phyloP scores from a whole-genome alignment of 2,797 vertebrate species.

The Aselliscus stoliczkanus region DNA sequence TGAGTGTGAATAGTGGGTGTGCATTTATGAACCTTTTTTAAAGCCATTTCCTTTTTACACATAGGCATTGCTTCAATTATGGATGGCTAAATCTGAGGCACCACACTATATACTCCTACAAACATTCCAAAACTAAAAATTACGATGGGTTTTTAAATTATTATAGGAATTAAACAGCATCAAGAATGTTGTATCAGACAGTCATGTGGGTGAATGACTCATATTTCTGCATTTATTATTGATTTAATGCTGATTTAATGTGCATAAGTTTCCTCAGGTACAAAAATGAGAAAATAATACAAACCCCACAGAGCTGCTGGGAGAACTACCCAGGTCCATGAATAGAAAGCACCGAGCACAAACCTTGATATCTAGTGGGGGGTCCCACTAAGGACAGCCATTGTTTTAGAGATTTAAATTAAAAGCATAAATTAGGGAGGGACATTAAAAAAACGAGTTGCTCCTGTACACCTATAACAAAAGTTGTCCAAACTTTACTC shows the following conservation, averaged over 20 bases:
- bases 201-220: neutral
- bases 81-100: neutral
- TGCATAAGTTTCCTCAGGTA: neutral
- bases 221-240: neutral
- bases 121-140: slow-evolving; percentile 17
- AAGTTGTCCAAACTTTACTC: neutral
- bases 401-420: neutral
- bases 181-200: neutral
- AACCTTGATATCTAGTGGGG: neutral
- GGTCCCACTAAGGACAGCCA: neutral
- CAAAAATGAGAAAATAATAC: neutral
- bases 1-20: neutral
- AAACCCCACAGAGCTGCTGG: neutral
- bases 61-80: neutral
- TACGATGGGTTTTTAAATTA: neutral
- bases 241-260: neutral
- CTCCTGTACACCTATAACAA: neutral
- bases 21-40: neutral
- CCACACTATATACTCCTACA: neutral
- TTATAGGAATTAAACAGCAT: neutral
- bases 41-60: neutral
- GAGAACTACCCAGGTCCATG: neutral
- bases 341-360: neutral
- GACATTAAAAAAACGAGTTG: neutral
- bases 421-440: neutral